phyloP scores from a whole-genome alignment of 2,113 vertebrate species.

The Sitta europaea region DNA sequence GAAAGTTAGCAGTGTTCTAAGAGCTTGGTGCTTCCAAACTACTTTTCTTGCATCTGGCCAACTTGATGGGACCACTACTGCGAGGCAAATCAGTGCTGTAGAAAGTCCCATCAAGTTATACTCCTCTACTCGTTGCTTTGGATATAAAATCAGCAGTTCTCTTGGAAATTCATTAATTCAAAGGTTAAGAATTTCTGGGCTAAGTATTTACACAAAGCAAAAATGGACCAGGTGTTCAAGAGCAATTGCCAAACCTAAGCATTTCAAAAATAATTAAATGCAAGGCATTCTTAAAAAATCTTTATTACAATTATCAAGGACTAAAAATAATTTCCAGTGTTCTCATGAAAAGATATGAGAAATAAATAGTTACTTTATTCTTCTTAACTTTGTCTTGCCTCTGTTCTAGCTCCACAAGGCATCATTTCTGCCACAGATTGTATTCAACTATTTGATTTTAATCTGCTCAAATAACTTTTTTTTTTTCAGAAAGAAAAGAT shows the following conservation, averaged over 20 bases:
- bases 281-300: neutral
- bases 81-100: neutral
- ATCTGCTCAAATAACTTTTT: neutral
- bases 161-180: neutral
- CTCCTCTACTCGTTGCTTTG: neutral
- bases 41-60: neutral
- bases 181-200: neutral
- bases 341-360: neutral
- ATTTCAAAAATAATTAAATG: conserved; percentile 32
- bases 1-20: neutral
- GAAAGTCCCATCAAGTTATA: neutral
- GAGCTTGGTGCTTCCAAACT: neutral
- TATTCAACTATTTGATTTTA: neutral
- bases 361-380: no score
- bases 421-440: neutral
- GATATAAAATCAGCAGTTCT: neutral
- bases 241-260: conserved; percentile 17
- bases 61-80: rapidly evolving
- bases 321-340: neutral
- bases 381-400: no score
- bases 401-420: no score
- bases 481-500: neutral
- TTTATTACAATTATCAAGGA: neutral
- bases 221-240: conserved; percentile 37
- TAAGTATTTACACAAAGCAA: conserved; percentile 25